A percentile compares a stretch with the other conserved stretches of the same genome.
Conservation (phyloP, 2,888 invertebrate species). For the Sipunculus nudus region DNA sequence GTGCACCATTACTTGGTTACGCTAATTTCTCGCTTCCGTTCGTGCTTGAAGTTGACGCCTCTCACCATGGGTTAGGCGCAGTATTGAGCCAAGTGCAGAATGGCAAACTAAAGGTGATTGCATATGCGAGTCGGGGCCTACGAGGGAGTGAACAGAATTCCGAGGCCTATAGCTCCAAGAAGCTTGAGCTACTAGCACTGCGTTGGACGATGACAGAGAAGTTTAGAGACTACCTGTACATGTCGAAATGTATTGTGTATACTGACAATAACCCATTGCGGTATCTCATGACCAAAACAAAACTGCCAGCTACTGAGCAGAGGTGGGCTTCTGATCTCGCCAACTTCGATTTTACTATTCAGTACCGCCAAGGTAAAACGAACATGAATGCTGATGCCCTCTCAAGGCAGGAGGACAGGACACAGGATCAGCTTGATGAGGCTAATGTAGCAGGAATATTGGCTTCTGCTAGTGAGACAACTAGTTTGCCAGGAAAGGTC, state of each 20-base stretch:
- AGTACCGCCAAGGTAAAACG: constrained; percentile 28
- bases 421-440: too few species aligned
- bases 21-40: background rate
- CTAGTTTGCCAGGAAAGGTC: too few species aligned
- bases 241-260: too few species aligned
- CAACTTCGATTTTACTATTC: constrained; percentile 33
- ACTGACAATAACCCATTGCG: constrained; percentile 9
- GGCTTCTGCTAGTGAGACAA: too few species aligned
- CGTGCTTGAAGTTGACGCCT: background rate
- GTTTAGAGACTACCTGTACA: too few species aligned
- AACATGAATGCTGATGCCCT: constrained; percentile 38
- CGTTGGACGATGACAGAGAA: constrained; percentile 24
- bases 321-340: constrained; percentile 35
- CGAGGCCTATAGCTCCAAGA: background rate
- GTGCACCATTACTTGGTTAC: background rate
- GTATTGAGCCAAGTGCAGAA: background rate
- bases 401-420: too few species aligned
- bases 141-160: too few species aligned
- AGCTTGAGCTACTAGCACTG: background rate
- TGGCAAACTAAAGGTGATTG: background rate
- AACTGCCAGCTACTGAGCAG: constrained; percentile 39
- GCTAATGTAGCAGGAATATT: too few species aligned
- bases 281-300: constrained; percentile 20
- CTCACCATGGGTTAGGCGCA: background rate
- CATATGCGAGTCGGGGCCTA: background rate